Conservation (phyloP, 1,140 invertebrate species). For the Mycetomoellerius zeteki region DNA sequence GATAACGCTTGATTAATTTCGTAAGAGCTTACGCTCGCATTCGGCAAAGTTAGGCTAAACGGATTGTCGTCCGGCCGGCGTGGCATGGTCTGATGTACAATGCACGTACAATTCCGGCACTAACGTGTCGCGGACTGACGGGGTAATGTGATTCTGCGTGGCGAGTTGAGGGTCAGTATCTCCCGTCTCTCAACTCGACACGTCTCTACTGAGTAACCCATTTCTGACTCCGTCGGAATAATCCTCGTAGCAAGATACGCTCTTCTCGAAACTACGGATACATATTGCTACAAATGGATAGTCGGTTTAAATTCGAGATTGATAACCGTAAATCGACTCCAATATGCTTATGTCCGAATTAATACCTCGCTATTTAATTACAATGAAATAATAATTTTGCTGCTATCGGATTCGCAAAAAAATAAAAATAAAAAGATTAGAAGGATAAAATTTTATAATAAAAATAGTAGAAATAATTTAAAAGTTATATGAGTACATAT, state of each 20-base stretch:
- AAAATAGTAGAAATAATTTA: not conserved
- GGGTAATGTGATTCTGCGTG: conserved; percentile 83
- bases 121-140: conserved; percentile 81
- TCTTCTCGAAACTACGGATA: conserved; percentile 9
- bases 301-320: conserved; percentile 58
- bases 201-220: conserved; percentile 66
- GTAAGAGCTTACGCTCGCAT: conserved; percentile 77
- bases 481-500: not conserved
- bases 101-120: conserved; percentile 82
- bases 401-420: not conserved
- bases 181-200: conserved; percentile 80
- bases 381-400: conserved; percentile 27
- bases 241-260: conserved; percentile 40
- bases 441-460: not conserved
- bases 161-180: conserved; percentile 67
- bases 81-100: conserved; percentile 79
- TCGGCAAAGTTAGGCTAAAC: conserved; percentile 84
- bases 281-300: conserved; percentile 20
- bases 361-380: conserved; percentile 29
- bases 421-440: not conserved
- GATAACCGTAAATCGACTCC: conserved; percentile 32
- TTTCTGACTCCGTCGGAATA: conserved; percentile 59
- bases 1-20: conserved; percentile 75
- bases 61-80: conserved; percentile 82
- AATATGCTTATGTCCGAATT: not conserved